Evolutionary conservation across 2,888 invertebrate genomes (phyloP).

Genomic region (Ctenicera cuprea): DNA sequence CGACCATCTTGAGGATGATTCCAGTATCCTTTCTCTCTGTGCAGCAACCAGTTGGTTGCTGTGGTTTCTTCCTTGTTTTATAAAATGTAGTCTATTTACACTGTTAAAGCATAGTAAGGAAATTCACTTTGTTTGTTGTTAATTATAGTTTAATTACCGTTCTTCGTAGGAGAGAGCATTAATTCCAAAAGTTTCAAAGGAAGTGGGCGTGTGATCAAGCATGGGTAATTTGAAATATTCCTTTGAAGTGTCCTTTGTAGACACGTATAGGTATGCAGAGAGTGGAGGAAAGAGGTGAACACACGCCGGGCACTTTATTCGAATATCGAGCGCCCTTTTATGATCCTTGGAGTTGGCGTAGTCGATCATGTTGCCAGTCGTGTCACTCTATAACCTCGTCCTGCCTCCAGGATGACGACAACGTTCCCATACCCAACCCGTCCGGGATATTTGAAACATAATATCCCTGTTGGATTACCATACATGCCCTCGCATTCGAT

Average conservation of each 20-base stretch:
- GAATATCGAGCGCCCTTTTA: slow-evolving; percentile 50
- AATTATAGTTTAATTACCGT: slow-evolving; percentile 36
- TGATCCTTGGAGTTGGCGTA: slow-evolving; percentile 49
- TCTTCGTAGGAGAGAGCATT: background rate
- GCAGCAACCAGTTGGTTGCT: too few species aligned
- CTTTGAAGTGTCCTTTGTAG: slow-evolving; percentile 49
- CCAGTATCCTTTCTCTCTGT: too few species aligned
- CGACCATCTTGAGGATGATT: too few species aligned
- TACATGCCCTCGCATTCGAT: slow-evolving; percentile 6
- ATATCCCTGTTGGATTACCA: slow-evolving; percentile 41
- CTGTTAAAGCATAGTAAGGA: too few species aligned
- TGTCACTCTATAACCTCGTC: slow-evolving; percentile 47
- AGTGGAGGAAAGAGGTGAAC: slow-evolving; percentile 32
- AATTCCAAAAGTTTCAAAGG: slow-evolving; percentile 42
- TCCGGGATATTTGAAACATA: slow-evolving; percentile 38
- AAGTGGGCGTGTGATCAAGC: slow-evolving; percentile 39
- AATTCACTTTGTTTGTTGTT: background rate
- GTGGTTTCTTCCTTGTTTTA: too few species aligned
- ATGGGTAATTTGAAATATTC: slow-evolving; percentile 48
- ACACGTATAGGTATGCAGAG: slow-evolving; percentile 43
- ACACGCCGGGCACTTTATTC: slow-evolving; percentile 43
- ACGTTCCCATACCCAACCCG: background rate
- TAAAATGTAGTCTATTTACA: too few species aligned
- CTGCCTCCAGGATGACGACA: slow-evolving; percentile 32
- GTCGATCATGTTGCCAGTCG: slow-evolving; percentile 51